Conservation (phyloP, 2,888 invertebrate genomes). For the Leptinotarsa haldemani region DNA sequence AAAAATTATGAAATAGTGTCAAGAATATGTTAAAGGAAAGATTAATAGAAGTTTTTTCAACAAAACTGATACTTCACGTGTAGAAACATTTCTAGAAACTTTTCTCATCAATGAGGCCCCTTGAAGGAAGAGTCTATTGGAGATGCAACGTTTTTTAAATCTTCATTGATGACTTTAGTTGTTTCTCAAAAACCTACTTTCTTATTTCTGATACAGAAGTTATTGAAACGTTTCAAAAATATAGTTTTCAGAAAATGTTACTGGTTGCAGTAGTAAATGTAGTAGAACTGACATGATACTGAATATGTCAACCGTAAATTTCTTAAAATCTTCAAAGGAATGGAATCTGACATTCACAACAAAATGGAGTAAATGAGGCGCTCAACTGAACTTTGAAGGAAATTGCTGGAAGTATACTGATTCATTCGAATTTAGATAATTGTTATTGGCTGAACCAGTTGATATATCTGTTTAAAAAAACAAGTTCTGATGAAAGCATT, state of each 20-base stretch:
- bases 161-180: too few relatives aligned
- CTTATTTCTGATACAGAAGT: too few relatives aligned
- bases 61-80: neutral
- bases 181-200: too few relatives aligned
- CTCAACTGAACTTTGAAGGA: neutral
- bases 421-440: conserved; percentile 7
- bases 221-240: too few relatives aligned
- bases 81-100: neutral
- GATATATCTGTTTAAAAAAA: neutral
- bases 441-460: neutral
- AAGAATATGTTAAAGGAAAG: neutral
- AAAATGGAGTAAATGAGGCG: neutral
- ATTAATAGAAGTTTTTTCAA: neutral
- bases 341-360: neutral
- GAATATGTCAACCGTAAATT: too few relatives aligned
- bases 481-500: neutral
- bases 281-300: too few relatives aligned
- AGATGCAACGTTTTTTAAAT: neutral
- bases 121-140: too few relatives aligned
- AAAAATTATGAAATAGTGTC: neutral
- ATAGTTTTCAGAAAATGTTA: too few relatives aligned
- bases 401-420: neutral
- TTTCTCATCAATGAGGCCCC: too few relatives aligned
- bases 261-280: too few relatives aligned
- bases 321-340: too few relatives aligned